A percentile compares a stretch with the other conserved stretches of the same genome.
Evolutionary conservation across 2,888 invertebrate species (phyloP).

Genomic region (Ceramica pisi): DNA sequence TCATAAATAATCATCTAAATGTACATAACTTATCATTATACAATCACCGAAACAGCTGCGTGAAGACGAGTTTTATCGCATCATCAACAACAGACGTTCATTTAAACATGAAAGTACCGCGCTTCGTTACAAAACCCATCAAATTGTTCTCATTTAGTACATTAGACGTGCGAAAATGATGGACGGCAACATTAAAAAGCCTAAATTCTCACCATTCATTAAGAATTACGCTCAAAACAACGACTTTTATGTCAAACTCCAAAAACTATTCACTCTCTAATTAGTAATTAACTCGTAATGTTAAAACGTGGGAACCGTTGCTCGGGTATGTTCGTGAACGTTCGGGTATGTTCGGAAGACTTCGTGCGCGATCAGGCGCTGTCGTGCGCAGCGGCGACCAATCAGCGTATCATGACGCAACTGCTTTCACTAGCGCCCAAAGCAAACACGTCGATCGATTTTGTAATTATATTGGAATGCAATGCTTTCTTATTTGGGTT

Average conservation of each 20-base stretch:
- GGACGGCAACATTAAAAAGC: conserved; percentile 30
- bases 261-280: conserved; percentile 60
- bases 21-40: conserved; percentile 45
- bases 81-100: conserved; percentile 17
- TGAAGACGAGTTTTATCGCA: conserved; percentile 27
- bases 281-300: conserved; percentile 56
- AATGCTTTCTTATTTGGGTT: conserved; percentile 86
- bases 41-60: conserved; percentile 36
- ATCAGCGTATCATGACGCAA: conserved; percentile 79
- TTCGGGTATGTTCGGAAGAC: conserved; percentile 42
- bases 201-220: conserved; percentile 51
- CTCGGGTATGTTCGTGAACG: conserved; percentile 51
- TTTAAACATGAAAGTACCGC: conserved; percentile 56
- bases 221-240: conserved; percentile 50
- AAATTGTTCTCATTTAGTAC: conserved; percentile 44
- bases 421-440: conserved; percentile 84
- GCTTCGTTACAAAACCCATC: conserved; percentile 38
- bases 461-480: conserved; percentile 87
- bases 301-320: conserved; percentile 65
- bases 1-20: conserved; percentile 43
- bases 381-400: conserved; percentile 62
- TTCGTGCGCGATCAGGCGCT: conserved; percentile 63
- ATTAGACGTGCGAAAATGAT: conserved; percentile 48
- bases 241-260: conserved; percentile 55
- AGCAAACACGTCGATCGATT: conserved; percentile 78